Conservation (phyloP, 2,113 vertebrate species). For the Odontesthes bonariensis region DNA sequence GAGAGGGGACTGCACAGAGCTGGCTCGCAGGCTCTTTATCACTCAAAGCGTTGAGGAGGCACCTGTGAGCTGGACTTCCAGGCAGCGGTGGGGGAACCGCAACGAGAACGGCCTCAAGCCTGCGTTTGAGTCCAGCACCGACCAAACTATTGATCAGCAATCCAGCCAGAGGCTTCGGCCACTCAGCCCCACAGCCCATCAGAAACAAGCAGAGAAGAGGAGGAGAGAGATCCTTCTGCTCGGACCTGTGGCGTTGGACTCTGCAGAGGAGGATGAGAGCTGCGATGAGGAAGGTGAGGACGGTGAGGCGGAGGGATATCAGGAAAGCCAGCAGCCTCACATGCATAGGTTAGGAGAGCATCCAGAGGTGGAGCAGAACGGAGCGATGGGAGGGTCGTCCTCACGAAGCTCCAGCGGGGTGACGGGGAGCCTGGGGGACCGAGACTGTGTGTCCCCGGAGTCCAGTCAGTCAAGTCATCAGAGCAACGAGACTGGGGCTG, state of each 20-base stretch:
- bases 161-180: background rate
- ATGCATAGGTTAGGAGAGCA: constrained; percentile 29
- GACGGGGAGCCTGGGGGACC: constrained; percentile 81
- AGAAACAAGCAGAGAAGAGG: constrained; percentile 78
- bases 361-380: constrained; percentile 63
- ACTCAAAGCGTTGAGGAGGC: constrained; percentile 73
- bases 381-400: constrained; percentile 66
- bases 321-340: constrained; percentile 5
- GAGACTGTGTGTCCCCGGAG: constrained; percentile 82
- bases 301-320: constrained; percentile 18
- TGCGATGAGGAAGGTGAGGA: constrained; percentile 58
- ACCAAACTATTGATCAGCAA: constrained; percentile 5
- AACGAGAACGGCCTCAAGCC: constrained; percentile 32
- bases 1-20: constrained; percentile 68
- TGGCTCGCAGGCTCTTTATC: constrained; percentile 70
- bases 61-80: constrained; percentile 79
- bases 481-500: constrained; percentile 80
- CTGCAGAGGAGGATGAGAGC: constrained; percentile 73
- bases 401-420: constrained; percentile 83
- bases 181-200: constrained; percentile 56
- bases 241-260: constrained; percentile 79
- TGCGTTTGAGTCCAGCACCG: background rate
- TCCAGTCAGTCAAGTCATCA: constrained; percentile 82
- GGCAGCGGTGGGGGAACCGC: constrained; percentile 72
- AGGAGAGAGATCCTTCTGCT: constrained; percentile 81